These are phyloP conservation scores for Philypnodon macrostomus DNA, from an alignment of 2,797 vertebrate species.

Conservation along the genomic window DNA sequence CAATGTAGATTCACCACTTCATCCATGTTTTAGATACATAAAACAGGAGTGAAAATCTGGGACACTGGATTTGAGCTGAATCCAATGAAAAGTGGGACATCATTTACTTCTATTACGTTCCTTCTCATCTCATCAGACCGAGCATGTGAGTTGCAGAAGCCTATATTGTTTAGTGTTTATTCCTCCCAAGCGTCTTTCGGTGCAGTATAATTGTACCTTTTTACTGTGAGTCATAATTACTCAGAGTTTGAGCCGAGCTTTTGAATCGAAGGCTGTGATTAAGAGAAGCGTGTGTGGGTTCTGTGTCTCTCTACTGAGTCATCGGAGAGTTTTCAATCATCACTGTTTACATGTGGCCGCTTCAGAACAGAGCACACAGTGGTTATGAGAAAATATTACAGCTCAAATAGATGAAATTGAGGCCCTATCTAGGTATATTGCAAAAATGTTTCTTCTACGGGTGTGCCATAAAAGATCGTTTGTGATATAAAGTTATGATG, in stretches of 20 bases:
- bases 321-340: constrained; percentile 57
- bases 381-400: too few species aligned
- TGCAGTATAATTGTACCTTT: constrained; percentile 34
- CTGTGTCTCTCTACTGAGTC: constrained; percentile 58
- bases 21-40: too few species aligned
- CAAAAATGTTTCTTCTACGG: too few species aligned
- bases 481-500: too few species aligned
- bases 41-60: too few species aligned
- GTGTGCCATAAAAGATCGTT: too few species aligned
- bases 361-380: constrained; percentile 29
- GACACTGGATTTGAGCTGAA: too few species aligned
- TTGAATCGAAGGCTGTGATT: constrained; percentile 45
- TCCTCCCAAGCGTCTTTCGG: constrained; percentile 6
- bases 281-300: constrained; percentile 56
- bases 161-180: constrained; percentile 10
- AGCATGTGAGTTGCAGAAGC: background rate
- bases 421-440: too few species aligned
- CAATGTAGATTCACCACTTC: too few species aligned
- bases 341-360: constrained; percentile 43
- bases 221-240: constrained; percentile 46
- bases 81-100: too few species aligned
- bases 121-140: background rate
- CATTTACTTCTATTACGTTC: too few species aligned
- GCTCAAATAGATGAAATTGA: too few species aligned
- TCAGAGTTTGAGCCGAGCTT: constrained; percentile 43